Percentiles rank a stretch among this genome's conserved stretches.
phyloP scores from a whole-genome alignment of 2,888 invertebrate species.

The Andrena flavipes region DNA sequence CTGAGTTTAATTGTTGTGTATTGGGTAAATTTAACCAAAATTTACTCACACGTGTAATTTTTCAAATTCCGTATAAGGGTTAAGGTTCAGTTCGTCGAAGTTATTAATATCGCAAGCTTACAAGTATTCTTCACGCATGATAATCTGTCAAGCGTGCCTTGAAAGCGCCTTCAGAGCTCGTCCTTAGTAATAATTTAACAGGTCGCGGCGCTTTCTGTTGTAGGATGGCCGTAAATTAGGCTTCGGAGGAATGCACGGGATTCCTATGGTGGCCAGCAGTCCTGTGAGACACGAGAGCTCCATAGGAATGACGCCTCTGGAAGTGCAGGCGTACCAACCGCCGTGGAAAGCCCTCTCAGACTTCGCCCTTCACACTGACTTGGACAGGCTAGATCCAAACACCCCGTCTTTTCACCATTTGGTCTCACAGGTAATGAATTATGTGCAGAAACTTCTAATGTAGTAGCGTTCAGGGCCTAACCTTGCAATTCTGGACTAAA shows the following conservation, averaged over 20 bases:
- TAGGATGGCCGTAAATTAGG: conserved; percentile 98
- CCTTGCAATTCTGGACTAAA: no score
- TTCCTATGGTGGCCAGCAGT: conserved; percentile 98
- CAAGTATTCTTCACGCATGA: no score
- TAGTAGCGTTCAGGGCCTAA: no score
- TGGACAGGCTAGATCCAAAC: conserved; percentile 94
- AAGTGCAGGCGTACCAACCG: conserved; percentile 97
- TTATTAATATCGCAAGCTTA: no score
- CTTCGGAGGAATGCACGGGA: conserved; percentile 97
- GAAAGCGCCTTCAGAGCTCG: no score
- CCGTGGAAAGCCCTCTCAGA: conserved; percentile 99
- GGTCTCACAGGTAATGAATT: conserved; percentile 93
- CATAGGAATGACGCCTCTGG: conserved; percentile 93
- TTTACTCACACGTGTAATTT: no score
- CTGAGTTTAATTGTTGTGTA: no score
- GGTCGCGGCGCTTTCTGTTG: conserved; percentile 85
- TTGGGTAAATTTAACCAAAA: no score
- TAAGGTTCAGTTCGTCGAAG: no score
- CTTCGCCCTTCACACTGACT: conserved; percentile 97
- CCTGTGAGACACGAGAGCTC: conserved; percentile 96
- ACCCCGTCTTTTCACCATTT: conserved; percentile 98
- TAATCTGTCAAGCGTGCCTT: no score
- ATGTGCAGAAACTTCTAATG: not conserved
- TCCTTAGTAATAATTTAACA: conserved; percentile 78
- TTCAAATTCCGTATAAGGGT: no score